These are phyloP conservation scores for Cetonia aurata DNA, from an alignment of 2,888 invertebrate species.

Conservation along the genomic window DNA sequence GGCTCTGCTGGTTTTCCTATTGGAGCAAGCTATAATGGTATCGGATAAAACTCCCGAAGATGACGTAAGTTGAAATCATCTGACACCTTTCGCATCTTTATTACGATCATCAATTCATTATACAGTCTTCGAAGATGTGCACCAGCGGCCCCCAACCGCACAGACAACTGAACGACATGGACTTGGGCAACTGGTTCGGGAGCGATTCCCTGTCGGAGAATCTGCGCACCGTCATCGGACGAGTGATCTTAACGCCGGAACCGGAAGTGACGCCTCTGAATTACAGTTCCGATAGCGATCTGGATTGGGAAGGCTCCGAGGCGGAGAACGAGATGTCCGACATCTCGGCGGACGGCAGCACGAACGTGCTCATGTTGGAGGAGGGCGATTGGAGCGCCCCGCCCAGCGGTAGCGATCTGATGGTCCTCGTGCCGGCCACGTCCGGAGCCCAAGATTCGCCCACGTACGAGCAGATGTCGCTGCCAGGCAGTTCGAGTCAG, in stretches of 20 bases:
- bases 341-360: constrained; percentile 60
- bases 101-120: no score
- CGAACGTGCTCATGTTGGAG: constrained; percentile 64
- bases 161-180: constrained; percentile 69
- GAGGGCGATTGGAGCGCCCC: constrained; percentile 55
- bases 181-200: constrained; percentile 76
- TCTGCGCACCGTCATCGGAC: constrained; percentile 76
- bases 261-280: constrained; percentile 70
- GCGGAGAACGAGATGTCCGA: constrained; percentile 70
- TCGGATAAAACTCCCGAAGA: constrained; percentile 65
- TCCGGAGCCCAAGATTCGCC: constrained; percentile 42
- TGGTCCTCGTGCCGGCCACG: constrained; percentile 49
- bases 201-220: constrained; percentile 82
- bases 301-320: constrained; percentile 82
- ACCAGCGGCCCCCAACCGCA: constrained; percentile 61
- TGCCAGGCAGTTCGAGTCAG: constrained; percentile 45
- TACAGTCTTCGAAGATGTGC: constrained; percentile 67
- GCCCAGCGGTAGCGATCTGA: constrained; percentile 47
- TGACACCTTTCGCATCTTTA: not conserved
- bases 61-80: constrained; percentile 61
- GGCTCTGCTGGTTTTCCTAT: constrained; percentile 86
- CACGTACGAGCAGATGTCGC: constrained; percentile 46
- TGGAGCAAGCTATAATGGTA: constrained; percentile 82
- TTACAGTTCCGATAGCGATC: constrained; percentile 78
- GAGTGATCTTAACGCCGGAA: constrained; percentile 73